Evolutionary conservation across 2,797 vertebrate species (phyloP).

Genomic region (Macropodus opercularis): DNA sequence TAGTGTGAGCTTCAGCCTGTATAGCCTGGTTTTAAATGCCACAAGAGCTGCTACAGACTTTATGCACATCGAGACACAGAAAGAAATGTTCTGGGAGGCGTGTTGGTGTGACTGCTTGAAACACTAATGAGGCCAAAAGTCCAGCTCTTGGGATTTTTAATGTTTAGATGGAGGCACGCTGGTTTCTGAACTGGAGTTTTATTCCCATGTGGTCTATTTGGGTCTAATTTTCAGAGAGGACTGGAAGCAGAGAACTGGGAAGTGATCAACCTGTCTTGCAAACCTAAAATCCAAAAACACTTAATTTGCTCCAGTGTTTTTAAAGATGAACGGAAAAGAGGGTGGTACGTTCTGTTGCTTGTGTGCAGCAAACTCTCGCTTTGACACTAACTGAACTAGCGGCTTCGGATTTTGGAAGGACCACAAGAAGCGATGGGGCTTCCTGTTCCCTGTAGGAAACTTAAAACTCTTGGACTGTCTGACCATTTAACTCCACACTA

Average conservation of each 20-base stretch:
- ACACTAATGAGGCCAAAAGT: constrained; percentile 53
- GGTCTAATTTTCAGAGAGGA: constrained; percentile 48
- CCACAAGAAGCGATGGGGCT: background rate
- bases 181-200: constrained; percentile 40
- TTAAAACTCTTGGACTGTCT: constrained; percentile 14
- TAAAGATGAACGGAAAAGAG: background rate
- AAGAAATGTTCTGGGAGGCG: constrained; percentile 17
- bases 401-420: constrained; percentile 18
- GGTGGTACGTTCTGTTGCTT: background rate
- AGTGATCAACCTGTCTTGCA: constrained; percentile 7
- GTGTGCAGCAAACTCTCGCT: background rate
- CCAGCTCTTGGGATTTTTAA: constrained; percentile 40
- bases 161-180: constrained; percentile 44
- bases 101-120: constrained; percentile 5
- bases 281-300: constrained; percentile 24
- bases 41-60: background rate
- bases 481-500: constrained; percentile 23
- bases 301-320: constrained; percentile 19
- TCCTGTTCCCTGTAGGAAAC: constrained; percentile 1
- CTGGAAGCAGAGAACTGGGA: constrained; percentile 9
- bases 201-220: constrained; percentile 45
- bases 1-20: constrained; percentile 9
- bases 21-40: constrained; percentile 16
- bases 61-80: constrained; percentile 13
- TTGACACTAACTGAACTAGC: background rate